Evolutionary conservation across 2,113 vertebrate species (phyloP).

Genomic region (Psilopsiagon aurifrons): DNA sequence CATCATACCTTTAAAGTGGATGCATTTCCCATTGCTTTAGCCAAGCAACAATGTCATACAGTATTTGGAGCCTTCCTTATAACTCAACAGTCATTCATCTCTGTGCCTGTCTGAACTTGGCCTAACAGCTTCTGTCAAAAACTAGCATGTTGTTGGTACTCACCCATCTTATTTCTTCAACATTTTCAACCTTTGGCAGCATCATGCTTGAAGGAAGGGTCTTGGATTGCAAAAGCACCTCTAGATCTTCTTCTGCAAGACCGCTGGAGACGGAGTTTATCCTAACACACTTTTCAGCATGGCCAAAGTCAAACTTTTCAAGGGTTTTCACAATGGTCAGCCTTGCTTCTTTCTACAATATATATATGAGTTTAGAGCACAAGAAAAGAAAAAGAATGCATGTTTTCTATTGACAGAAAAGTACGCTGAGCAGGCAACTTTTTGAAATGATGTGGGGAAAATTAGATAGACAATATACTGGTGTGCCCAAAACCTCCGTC

Average conservation of each 20-base stretch:
- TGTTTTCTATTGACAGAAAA: not conserved
- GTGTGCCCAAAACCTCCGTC: not conserved
- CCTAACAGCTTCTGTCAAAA: slow-evolving; percentile 7
- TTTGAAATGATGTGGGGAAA: not conserved
- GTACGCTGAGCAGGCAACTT: not conserved
- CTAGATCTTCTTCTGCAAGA: slow-evolving; percentile 88
- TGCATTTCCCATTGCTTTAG: not conserved
- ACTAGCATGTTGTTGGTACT: slow-evolving; percentile 41
- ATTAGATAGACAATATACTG: not conserved
- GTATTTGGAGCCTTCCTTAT: not conserved
- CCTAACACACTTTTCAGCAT: slow-evolving; percentile 90
- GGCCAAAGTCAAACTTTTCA: slow-evolving; percentile 83
- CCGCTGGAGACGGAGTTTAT: slow-evolving; percentile 94
- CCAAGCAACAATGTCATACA: not conserved
- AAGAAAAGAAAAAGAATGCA: not conserved
- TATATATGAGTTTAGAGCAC: not conserved
- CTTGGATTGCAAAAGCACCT: slow-evolving; percentile 80
- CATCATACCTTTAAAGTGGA: not conserved
- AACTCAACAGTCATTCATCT: not conserved
- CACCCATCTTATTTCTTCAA: slow-evolving; percentile 91
- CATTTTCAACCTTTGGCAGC: slow-evolving; percentile 93
- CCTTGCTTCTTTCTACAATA: slow-evolving; percentile 85
- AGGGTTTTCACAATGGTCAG: slow-evolving; percentile 84
- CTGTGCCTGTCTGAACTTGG: not conserved
- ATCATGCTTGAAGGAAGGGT: slow-evolving; percentile 91